These are phyloP conservation scores for Artibeus lituratus DNA, from an alignment of 2,797 vertebrate species.

Conservation along the genomic window DNA sequence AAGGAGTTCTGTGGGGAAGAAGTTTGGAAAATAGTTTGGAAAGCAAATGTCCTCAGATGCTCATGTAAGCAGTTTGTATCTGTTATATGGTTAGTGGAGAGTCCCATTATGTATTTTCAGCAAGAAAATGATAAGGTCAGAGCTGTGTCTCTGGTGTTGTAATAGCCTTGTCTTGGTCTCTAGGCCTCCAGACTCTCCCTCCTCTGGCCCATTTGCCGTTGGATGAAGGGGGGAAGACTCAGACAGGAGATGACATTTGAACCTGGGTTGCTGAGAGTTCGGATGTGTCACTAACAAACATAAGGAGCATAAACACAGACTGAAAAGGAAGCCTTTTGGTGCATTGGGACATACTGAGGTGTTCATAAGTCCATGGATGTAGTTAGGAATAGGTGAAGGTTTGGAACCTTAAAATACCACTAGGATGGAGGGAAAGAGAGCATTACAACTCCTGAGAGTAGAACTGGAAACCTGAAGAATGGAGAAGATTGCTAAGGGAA, in stretches of 20 bases:
- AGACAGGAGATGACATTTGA: not conserved
- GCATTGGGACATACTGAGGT: not conserved
- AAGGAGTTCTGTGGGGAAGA: not conserved
- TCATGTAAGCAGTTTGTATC: not conserved
- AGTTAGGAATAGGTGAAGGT: not conserved
- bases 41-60: not conserved
- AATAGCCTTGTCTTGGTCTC: not conserved
- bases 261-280: not conserved
- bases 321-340: not conserved
- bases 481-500: not conserved
- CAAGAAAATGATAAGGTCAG: not conserved
- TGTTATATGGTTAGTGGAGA: not conserved
- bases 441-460: not conserved
- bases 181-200: not conserved
- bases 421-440: not conserved
- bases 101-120: not conserved
- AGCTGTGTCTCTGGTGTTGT: not conserved
- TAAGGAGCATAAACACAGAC: not conserved
- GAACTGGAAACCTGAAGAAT: not conserved
- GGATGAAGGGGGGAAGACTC: not conserved
- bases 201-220: not conserved
- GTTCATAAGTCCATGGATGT: not conserved
- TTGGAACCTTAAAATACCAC: not conserved
- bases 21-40: not conserved
- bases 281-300: not conserved